Evolutionary conservation across 2,113 vertebrate species (phyloP).

Genomic region (Callithrix jacchus): DNA sequence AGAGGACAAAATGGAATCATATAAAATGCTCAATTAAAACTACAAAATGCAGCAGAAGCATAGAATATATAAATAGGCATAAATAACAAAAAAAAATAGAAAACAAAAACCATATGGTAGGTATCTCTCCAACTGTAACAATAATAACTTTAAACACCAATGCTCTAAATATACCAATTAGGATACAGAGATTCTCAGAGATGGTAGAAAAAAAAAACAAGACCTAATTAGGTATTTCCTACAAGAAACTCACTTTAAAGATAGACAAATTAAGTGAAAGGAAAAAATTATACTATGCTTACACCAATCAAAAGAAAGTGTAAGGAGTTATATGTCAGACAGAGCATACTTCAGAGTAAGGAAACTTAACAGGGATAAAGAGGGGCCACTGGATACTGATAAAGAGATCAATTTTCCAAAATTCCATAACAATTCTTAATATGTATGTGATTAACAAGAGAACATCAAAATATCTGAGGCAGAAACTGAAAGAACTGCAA

Average conservation of each 20-base stretch:
- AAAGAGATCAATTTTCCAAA: not conserved
- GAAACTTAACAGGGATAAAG: not conserved
- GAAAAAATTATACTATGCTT: not conserved
- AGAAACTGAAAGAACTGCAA: not conserved
- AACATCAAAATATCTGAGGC: not conserved
- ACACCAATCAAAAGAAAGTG: not conserved
- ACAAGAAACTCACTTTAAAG: not conserved
- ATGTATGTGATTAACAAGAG: not conserved
- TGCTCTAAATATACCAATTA: not conserved
- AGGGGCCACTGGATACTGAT: not conserved
- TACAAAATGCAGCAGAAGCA: not conserved
- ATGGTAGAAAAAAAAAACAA: not conserved
- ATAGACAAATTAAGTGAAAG: not conserved
- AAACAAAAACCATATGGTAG: not conserved
- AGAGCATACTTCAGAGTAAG: not conserved
- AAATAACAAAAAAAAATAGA: not conserved
- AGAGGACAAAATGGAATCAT: not conserved
- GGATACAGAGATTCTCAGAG: not conserved
- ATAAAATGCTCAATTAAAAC: not conserved
- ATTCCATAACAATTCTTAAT: not conserved
- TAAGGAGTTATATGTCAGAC: not conserved
- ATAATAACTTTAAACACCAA: not conserved
- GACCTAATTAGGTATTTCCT: not conserved
- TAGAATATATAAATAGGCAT: not conserved
- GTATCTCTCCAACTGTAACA: not conserved